Evolutionary conservation across 2,113 vertebrate species (phyloP), one percentile per base, ranked within the genome.

Genomic region (Paralichthys olivaceus): DNA sequence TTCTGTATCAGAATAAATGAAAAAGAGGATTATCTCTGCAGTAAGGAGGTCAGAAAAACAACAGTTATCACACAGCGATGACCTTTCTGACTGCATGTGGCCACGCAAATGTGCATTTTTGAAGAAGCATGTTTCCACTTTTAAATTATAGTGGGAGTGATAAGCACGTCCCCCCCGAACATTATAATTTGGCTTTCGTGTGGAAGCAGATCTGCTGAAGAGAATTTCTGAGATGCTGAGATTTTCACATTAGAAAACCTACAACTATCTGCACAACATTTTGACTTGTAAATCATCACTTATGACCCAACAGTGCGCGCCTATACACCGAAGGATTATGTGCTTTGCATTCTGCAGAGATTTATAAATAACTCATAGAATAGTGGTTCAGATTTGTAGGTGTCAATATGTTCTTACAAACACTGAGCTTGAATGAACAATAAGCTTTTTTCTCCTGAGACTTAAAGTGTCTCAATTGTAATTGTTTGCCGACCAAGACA

Each of bases 371-470:
- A 51, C 32, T 59, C 29, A 69, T 40, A 60, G 13, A 54, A 25
- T 20, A 40, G 23, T 49, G 19, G n/a, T 59, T 60, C 45, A 65
- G 23, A 32, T 60, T 26, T 67, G 34, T 45, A 47, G n/a, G 34
- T 49, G 47, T 73, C 57, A 56, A 49, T 55, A 60, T 57, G 15
- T 54, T 15, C 32, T 62, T 59, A 40, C 61, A 26, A 70, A 71
- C 26, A 8, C 17, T 13, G 9, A 13, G 11, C 11, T 3, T 69
- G 58, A 75, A 84, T 63, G 47, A 68, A 62, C 55, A 22, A 60
- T 34, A 25, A 14, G 19, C 17, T 19, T 43, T 15, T 1, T 11
- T 53, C 63, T 66, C 49, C 29, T 37, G 45, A 57, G 62, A 72
- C 28, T 40, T 57, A 53, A 69, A 29, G 53, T 59, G 11, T 51